Evolutionary conservation across 2,797 vertebrate species (phyloP), one percentile per base, ranked within the genome.

Genomic region (Eidolon dupreanum): DNA sequence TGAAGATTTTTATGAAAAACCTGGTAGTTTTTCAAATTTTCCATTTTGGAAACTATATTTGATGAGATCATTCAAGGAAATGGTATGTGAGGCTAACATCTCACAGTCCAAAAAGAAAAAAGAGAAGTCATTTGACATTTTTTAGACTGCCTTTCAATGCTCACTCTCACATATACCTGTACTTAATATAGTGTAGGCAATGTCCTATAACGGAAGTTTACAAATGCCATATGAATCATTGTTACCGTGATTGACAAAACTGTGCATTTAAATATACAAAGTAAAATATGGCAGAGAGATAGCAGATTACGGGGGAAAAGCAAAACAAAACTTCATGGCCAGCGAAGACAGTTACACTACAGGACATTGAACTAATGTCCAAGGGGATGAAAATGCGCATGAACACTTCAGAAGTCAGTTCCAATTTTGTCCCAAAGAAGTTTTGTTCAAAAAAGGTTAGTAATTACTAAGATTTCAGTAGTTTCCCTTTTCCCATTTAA

Each of bases 351-450:
- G 93, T 83, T 73, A 53, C 61, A 93, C 96, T 90, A 92, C 61
- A 82, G 81, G n/a, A 81, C 51, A 88, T 92, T 88, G 81, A 92
- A 96, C 93, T 87, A 68, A 84, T 63, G 96, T 83, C 51, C 65
- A 46, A 36, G 43, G 57, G 6, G 74, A 10, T 77, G 63, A 77
- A 77, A 97, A 94, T 88, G 77, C 22, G 8, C 77, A 38, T 68
- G 66, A 61, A 73, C 28, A 55, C 51, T 74, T 88, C 65, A 95
- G 78, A 46, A 82, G 94, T 85, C 82, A 88, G 19, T 46, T 66
- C 13, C 6, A 55, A 22, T 63, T 78, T 95, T 66, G 8, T 41
- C 19, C 65, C 63, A 90, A 81, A 61, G n/a, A 86, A 31, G 7
- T 51, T 78, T 81, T 68, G 4, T 20, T 26, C 70, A 75, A 75